phyloP scores from a whole-genome alignment of 1,140 invertebrate genomes.

The Drosophila quadrilineata region DNA sequence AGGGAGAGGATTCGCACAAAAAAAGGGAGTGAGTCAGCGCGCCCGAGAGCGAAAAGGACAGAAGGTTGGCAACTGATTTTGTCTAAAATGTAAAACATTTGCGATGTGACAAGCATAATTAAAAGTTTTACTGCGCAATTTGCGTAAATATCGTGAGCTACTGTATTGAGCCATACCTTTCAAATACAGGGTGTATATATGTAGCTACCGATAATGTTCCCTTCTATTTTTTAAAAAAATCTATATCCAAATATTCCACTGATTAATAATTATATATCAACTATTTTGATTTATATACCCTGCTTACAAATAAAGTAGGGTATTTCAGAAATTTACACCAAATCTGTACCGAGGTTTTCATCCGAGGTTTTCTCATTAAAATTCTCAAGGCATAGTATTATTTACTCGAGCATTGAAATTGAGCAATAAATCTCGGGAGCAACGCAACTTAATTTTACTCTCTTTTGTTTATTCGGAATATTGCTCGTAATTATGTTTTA shows the following conservation, averaged over 20 bases:
- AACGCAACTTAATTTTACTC: slow-evolving; percentile 11
- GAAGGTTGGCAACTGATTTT: slow-evolving; percentile 13
- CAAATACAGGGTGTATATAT: background rate
- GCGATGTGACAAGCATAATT: slow-evolving; percentile 68
- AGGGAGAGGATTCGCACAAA: too few relatives aligned
- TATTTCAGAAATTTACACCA: too few relatives aligned
- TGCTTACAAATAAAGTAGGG: too few relatives aligned
- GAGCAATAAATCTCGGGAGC: slow-evolving; percentile 29
- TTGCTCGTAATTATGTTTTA: slow-evolving; percentile 14
- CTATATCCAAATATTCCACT: background rate
- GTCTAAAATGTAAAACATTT: slow-evolving; percentile 66
- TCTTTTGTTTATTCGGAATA: slow-evolving; percentile 11
- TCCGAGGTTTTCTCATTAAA: slow-evolving; percentile 16
- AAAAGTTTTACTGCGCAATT: slow-evolving; percentile 65
- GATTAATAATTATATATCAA: too few relatives aligned
- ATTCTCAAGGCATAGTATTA: slow-evolving; percentile 29
- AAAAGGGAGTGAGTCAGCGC: too few relatives aligned
- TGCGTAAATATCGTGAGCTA: slow-evolving; percentile 30
- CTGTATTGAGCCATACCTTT: slow-evolving; percentile 33
- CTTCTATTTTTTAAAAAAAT: background rate
- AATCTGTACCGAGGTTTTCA: too few relatives aligned
- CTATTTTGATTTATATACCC: too few relatives aligned
- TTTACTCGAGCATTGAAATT: slow-evolving; percentile 3
- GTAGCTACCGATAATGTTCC: too few relatives aligned
- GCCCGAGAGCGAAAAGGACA: too few relatives aligned